Evolutionary conservation across 2,888 invertebrate genomes (phyloP).

Genomic region (Liposcelis brunnea): DNA sequence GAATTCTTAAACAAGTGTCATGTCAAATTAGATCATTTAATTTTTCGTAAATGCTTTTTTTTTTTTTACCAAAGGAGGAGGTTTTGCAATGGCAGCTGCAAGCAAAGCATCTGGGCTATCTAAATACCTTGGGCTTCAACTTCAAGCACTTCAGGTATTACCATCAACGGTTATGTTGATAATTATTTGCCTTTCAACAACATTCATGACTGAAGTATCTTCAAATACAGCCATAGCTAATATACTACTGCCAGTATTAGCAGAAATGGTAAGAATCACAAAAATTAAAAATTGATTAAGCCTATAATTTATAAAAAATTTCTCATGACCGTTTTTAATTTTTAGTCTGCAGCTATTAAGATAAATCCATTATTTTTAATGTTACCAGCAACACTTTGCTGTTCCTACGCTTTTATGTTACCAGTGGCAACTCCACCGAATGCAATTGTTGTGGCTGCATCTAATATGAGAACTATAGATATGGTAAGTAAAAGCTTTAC

Average conservation of each 20-base stretch:
- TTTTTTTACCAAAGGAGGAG: slow-evolving; percentile 42
- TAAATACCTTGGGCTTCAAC: slow-evolving; percentile 48
- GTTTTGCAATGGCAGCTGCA: slow-evolving; percentile 79
- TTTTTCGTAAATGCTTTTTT: not conserved
- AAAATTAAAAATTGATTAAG: not conserved
- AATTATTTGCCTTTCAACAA: slow-evolving; percentile 58
- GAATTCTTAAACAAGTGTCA: too few species aligned
- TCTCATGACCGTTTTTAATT: too few species aligned
- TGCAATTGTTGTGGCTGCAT: slow-evolving; percentile 76
- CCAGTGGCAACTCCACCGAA: slow-evolving; percentile 93
- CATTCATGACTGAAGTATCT: slow-evolving; percentile 73
- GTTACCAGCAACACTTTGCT: slow-evolving; percentile 73
- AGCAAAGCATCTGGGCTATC: slow-evolving; percentile 67
- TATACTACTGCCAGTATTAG: slow-evolving; percentile 67
- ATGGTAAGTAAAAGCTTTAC: slow-evolving; percentile 35
- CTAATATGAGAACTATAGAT: slow-evolving; percentile 58
- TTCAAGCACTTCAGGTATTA: slow-evolving; percentile 45
- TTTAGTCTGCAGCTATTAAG: slow-evolving; percentile 47
- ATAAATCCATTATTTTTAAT: slow-evolving; percentile 79
- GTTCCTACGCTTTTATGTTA: slow-evolving; percentile 85
- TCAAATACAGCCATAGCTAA: slow-evolving; percentile 84
- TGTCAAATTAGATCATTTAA: too few species aligned
- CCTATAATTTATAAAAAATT: not conserved
- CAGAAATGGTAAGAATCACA: slow-evolving; percentile 43
- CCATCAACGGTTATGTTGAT: slow-evolving; percentile 48